Evolutionary conservation across 2,888 invertebrate genomes (phyloP), one percentile per base, ranked within the genome.

Genomic region (Scaptomyza tumidula): DNA sequence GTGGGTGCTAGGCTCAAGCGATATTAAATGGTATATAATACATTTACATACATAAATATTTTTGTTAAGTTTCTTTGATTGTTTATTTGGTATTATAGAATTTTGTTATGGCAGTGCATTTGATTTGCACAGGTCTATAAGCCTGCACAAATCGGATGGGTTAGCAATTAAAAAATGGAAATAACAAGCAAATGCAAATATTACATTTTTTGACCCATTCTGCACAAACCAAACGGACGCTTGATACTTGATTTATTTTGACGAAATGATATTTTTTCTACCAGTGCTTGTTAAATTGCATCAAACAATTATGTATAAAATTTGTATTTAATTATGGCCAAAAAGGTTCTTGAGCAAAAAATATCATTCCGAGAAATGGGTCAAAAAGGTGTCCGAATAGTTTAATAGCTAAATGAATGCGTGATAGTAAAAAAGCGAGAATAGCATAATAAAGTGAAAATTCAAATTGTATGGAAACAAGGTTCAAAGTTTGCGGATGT

Each of bases 341-440:
- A 88, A 86, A 82, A 90, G 89, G 86, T 91, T 88, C 89, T 71
- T 72, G 78, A 80, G 86, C 86, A 88, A 91, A 91, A 91, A 92
- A 92, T 91, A 91, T 92, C 91, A 92, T 92, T 92, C 90, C 92
- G 90, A 91, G 88, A 89, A 91, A 90, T 91, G 90, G 90, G 90
- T 89, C 90, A 86, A 80, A 71, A 59, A 69, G 64, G 64, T 66
- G 59, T 66, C 50, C 46, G 24, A 52, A 63, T 54, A 68, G 48
- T 49, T 35, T 49, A 52, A 29, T 43, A 59, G 72, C 33, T 55
- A 6, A 57, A 70, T 61, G 69, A 61, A 2, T 49, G 49, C 6
- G 35, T 64, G 64, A 67, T 63, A 31, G 24, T 41, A 43, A 54
- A 78, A 66, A 61, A 45, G 54, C 48, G 37, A 50, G 33, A 37